phyloP scores from a whole-genome alignment of 2,113 vertebrate genomes.

The Equus quagga region DNA sequence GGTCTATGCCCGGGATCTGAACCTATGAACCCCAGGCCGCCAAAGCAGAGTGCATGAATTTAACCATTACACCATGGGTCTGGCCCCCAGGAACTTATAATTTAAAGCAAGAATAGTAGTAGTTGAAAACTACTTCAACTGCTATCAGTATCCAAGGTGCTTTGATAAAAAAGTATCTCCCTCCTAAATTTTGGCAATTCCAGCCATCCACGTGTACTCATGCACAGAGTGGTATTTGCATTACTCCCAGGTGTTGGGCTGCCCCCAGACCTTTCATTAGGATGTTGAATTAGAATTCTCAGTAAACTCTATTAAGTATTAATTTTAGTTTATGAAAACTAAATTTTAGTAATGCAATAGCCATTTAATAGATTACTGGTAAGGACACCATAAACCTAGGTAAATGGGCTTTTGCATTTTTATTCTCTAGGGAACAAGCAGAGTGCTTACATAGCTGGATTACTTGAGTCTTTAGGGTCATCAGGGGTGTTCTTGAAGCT shows the following conservation, averaged over 20 bases:
- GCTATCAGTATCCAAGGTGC: neutral
- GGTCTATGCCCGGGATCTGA: too few species aligned
- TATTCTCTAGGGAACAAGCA: neutral
- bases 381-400: neutral
- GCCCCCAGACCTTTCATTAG: constrained; percentile 52
- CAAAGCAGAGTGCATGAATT: too few species aligned
- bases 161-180: neutral
- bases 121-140: neutral
- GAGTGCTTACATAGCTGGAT: neutral
- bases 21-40: too few species aligned
- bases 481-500: neutral
- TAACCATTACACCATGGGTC: too few species aligned
- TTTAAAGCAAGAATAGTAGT: neutral
- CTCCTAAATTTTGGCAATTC: neutral
- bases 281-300: constrained; percentile 41
- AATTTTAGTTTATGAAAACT: constrained; percentile 50
- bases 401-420: neutral
- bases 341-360: constrained; percentile 44
- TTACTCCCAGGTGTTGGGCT: neutral
- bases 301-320: constrained; percentile 50
- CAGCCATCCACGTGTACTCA: rapidly evolving
- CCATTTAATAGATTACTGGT: neutral
- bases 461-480: neutral
- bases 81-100: neutral
- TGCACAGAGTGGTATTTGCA: neutral